Evolutionary conservation across 2,113 vertebrate species (phyloP).

Genomic region (Canis aureus): DNA sequence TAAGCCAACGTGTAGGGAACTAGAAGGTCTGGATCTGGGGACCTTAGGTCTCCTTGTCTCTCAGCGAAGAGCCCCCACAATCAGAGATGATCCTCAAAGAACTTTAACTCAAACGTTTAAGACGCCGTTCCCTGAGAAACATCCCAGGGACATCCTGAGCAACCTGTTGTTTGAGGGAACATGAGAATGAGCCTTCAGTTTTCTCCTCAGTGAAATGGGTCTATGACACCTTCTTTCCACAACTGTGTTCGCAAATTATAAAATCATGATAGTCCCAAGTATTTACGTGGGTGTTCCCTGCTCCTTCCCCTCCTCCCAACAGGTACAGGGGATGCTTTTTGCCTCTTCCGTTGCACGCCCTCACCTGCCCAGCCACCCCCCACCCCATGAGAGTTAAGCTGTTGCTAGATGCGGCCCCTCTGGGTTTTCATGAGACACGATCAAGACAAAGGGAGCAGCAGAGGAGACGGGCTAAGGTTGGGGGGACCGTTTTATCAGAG

Average conservation of each 20-base stretch:
- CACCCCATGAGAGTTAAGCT: neutral
- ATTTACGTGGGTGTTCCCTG: neutral
- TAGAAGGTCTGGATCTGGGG: neutral
- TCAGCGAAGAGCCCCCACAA: neutral
- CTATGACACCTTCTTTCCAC: neutral
- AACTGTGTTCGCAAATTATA: neutral
- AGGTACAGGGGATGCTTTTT: neutral
- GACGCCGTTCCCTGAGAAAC: conserved; percentile 22
- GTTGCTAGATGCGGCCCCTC: neutral
- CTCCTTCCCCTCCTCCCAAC: neutral
- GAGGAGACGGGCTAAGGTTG: neutral
- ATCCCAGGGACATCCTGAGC: neutral
- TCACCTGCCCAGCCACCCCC: neutral
- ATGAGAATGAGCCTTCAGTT: conserved; percentile 14
- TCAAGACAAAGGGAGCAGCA: neutral
- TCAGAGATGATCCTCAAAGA: neutral
- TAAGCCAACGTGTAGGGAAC: neutral
- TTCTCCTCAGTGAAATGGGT: neutral
- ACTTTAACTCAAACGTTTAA: neutral
- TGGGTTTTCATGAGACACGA: neutral
- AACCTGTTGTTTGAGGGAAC: neutral
- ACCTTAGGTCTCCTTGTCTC: neutral
- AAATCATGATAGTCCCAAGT: neutral
- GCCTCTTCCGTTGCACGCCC: neutral
- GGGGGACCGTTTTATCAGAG: neutral